Evolutionary conservation across 2,888 invertebrate species (phyloP), one percentile per base, ranked within the genome.

Genomic region (Girardia tigrina): DNA sequence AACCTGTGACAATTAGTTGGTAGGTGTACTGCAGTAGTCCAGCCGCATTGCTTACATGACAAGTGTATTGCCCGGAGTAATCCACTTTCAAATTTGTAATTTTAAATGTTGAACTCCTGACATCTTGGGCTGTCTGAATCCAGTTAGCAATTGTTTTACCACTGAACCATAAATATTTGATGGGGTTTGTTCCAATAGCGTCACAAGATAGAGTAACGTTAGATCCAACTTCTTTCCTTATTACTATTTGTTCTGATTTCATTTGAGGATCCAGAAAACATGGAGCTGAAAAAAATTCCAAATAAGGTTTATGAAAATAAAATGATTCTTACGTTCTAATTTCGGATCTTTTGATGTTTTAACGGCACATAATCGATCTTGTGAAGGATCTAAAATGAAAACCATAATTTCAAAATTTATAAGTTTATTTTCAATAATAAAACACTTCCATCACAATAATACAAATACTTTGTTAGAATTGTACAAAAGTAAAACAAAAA

Each of bases 21-120:
- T 85, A 85, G n/a, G 84, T 84, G 76, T 82, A 83, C 78, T 84
- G 83, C 70, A 85, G 81, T 23, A 79, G 78, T 4, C 85, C 86
- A 69, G 82, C 81, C 23, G 80, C 77, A 79, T 86, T 86, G 72
- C 80, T 79, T 1, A 85, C 84, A 42, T 81, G 80, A 79, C 85
- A 86, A n/a, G 82, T 81, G 79, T 85, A 86, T 12, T 78, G 79
- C 1, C 85, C 85, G 29, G 81, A 80, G 79, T 85, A 82, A 26
- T 80, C 80, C 78, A 78, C 80, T 71, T 78, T 78, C 75, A 81
- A 80, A 78, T 80, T 80, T 72, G 76, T 80, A 28, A 83, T 79
- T 73, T 80, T 79, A 70, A 83, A 78, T 0, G 28, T 28, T 26
- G 75, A 71, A 29, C 75, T 71, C 14, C 75, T 69, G 23, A 74